phyloP scores from a whole-genome alignment of 1,140 invertebrate species.

The Onthophagus taurus region DNA sequence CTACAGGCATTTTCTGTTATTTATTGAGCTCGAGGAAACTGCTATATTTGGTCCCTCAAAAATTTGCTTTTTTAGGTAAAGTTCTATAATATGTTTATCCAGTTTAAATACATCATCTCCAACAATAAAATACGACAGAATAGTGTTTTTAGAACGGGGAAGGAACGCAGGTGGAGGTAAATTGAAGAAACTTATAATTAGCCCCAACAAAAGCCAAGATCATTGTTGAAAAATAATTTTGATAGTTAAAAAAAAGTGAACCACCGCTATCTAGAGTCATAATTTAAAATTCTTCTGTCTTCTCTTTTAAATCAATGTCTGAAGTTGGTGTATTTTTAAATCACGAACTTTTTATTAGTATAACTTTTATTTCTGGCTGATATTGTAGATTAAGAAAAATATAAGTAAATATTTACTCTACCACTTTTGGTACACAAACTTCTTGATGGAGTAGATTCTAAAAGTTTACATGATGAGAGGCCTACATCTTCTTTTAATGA shows the following conservation, averaged over 20 bases:
- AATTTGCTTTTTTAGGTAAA: conserved; percentile 15
- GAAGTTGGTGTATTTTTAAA: conserved; percentile 10
- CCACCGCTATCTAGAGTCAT: conserved; percentile 30
- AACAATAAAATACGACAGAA: conserved; percentile 23
- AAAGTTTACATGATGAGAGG: neutral
- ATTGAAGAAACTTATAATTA: conserved; percentile 39
- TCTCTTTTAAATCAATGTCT: conserved; percentile 17
- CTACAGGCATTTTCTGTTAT: conserved; percentile 38
- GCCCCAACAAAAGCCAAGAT: conserved; percentile 41
- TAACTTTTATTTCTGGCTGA: neutral
- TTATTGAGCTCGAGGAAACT: conserved; percentile 35
- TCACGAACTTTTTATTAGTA: too few relatives aligned
- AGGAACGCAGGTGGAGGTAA: neutral
- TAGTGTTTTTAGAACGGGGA: conserved; percentile 4
- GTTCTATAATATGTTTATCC: conserved; percentile 25
- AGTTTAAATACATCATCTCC: conserved; percentile 28
- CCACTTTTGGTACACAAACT: neutral
- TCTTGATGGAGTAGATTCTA: neutral
- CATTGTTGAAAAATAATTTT: conserved; percentile 39
- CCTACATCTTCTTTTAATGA: neutral
- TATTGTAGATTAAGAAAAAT: neutral
- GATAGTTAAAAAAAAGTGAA: conserved; percentile 31
- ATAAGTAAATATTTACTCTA: neutral
- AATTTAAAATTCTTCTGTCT: conserved; percentile 33
- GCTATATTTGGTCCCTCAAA: conserved; percentile 21